Conservation (phyloP, 1,140 invertebrate species). For the Zaprionus tsacasi region DNA sequence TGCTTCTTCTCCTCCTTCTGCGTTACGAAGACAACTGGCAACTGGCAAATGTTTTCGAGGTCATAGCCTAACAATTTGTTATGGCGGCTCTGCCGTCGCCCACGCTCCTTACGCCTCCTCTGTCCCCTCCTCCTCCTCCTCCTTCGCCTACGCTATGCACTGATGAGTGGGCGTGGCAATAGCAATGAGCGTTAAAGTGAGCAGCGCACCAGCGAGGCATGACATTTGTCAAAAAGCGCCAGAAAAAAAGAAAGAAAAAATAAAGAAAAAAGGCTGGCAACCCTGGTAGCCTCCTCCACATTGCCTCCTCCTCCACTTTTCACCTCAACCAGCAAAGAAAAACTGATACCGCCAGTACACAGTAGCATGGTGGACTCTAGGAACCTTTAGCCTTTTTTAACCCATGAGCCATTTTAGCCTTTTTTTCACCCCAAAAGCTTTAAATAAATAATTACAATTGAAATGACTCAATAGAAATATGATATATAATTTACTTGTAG, state of each 20-base stretch:
- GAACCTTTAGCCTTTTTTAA: too few species aligned
- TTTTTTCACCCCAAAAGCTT: too few species aligned
- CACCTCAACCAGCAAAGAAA: neutral
- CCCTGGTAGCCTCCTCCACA: neutral
- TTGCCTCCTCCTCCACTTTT: neutral
- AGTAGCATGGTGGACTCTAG: too few species aligned
- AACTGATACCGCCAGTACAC: too few species aligned
- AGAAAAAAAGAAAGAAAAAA: neutral
- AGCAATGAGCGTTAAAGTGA: conserved; percentile 80
- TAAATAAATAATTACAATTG: too few species aligned
- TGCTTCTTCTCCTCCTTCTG: neutral
- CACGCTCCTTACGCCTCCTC: neutral
- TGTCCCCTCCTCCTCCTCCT: neutral
- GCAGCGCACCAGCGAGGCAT: conserved; percentile 73
- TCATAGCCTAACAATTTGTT: conserved; percentile 78
- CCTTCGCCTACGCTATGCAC: conserved; percentile 47
- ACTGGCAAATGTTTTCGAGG: conserved; percentile 78
- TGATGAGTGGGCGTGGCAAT: conserved; percentile 78
- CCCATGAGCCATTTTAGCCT: neutral
- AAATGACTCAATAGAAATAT: neutral
- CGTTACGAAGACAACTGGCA: conserved; percentile 71
- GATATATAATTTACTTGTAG: neutral
- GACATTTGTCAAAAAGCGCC: conserved; percentile 54
- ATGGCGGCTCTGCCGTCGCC: conserved; percentile 40
- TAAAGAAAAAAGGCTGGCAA: neutral